Evolutionary conservation across 2,888 invertebrate species (phyloP).

Genomic region (Autographa gamma): DNA sequence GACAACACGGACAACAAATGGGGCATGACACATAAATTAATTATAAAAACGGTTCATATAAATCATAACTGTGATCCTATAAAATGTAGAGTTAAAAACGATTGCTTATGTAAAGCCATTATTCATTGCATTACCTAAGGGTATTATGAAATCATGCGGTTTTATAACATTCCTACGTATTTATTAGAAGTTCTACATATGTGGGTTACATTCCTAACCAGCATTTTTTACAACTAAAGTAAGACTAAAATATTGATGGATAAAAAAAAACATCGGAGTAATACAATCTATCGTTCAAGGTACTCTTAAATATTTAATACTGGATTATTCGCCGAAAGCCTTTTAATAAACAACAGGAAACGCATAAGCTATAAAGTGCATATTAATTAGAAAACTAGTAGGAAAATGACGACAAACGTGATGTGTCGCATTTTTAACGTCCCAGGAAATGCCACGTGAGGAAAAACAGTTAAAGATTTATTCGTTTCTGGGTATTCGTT

Average conservation of each 20-base stretch:
- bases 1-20: neutral
- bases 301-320: neutral
- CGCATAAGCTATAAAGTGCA: neutral
- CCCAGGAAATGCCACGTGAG: slow-evolving; percentile 23
- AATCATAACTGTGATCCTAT: neutral
- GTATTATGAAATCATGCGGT: neutral
- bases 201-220: neutral
- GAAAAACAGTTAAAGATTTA: slow-evolving; percentile 10
- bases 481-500: slow-evolving; percentile 1
- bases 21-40: neutral
- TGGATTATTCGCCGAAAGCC: neutral
- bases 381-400: slow-evolving; percentile 22
- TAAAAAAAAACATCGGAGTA: too few species aligned
- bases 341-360: neutral
- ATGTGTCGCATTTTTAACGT: slow-evolving; percentile 28
- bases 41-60: neutral
- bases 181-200: neutral
- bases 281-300: neutral
- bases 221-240: neutral
- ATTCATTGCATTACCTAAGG: slow-evolving; percentile 5
- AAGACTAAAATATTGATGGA: too few species aligned
- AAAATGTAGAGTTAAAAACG: neutral
- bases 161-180: neutral
- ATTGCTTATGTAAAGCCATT: neutral
- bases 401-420: slow-evolving; percentile 26